Evolutionary conservation across 1,140 invertebrate species (phyloP).

Genomic region (Anoplolepis gracilipes): DNA sequence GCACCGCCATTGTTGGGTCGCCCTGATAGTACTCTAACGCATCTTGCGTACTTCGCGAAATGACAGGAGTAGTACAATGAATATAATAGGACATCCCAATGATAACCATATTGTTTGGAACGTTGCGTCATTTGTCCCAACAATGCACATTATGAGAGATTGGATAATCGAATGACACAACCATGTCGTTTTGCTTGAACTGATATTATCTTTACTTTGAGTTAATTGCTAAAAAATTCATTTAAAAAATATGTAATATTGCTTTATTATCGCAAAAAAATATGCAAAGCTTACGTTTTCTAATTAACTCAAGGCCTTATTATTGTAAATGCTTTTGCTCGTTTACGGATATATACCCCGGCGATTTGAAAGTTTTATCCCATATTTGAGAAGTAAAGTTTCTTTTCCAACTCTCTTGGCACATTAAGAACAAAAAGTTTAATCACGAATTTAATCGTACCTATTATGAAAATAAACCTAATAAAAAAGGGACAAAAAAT

Average conservation of each 20-base stretch:
- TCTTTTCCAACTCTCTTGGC: constrained; percentile 12
- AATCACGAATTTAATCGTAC: constrained; percentile 43
- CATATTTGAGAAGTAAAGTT: constrained; percentile 30
- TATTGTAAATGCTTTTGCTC: constrained; percentile 9
- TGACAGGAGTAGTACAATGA: constrained; percentile 45
- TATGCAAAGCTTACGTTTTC: constrained; percentile 19
- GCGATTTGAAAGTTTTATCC: constrained; percentile 31
- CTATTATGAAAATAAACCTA: constrained; percentile 46
- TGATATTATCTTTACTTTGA: not conserved
- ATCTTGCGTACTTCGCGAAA: constrained; percentile 39
- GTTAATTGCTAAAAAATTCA: constrained; percentile 3
- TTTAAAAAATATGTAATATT: constrained; percentile 3
- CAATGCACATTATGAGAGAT: constrained; percentile 2
- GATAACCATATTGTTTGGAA: constrained; percentile 20
- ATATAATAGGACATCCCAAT: constrained; percentile 13
- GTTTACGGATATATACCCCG: not conserved
- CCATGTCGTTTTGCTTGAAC: not conserved
- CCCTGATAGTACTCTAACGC: constrained; percentile 29
- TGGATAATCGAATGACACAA: not conserved
- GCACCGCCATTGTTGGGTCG: constrained; percentile 57
- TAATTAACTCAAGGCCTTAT: constrained; percentile 1
- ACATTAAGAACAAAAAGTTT: constrained; percentile 60
- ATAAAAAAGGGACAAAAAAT: constrained; percentile 13
- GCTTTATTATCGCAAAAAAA: not conserved
- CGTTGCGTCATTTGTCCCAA: constrained; percentile 18